Evolutionary conservation across 2,888 invertebrate species (phyloP).

Genomic region (Hirtodrosophila trivittata): DNA sequence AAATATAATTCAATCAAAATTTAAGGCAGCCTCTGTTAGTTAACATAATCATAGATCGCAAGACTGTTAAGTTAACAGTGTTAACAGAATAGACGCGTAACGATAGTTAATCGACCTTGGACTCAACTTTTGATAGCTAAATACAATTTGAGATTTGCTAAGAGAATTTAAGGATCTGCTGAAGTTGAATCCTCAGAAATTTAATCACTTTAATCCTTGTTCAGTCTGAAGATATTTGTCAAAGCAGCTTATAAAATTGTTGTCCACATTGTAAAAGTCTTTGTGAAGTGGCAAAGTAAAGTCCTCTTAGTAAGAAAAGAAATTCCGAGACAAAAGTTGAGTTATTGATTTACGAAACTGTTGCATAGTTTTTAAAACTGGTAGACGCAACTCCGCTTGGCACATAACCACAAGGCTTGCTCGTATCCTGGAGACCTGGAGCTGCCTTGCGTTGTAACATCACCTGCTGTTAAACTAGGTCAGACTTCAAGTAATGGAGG

Average conservation of each 20-base stretch:
- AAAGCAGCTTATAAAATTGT: constrained; percentile 29
- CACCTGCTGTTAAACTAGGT: constrained; percentile 45
- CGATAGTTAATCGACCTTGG: too few species aligned
- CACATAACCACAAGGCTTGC: neutral
- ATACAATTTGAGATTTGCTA: too few species aligned
- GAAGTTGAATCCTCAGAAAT: too few species aligned
- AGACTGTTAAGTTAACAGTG: too few species aligned
- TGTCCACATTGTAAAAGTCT: constrained; percentile 16
- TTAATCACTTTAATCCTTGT: too few species aligned
- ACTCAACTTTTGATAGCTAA: too few species aligned
- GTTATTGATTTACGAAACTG: constrained; percentile 42
- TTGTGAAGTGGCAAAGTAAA: constrained; percentile 27
- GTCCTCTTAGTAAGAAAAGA: constrained; percentile 8
- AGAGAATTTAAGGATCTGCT: too few species aligned
- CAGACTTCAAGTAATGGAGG: constrained; percentile 20
- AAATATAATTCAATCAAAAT: too few species aligned
- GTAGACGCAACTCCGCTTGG: neutral
- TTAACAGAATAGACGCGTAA: too few species aligned
- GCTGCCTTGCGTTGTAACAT: neutral
- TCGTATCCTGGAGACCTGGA: too few species aligned
- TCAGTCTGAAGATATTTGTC: constrained; percentile 1
- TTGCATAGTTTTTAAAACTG: neutral
- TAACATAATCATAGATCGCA: too few species aligned
- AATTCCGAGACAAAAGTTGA: constrained; percentile 16
- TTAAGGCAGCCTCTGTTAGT: too few species aligned